Percentiles rank a stretch among this genome's conserved stretches.
Evolutionary conservation across 2,113 vertebrate species (phyloP).

Genomic region (Forbesichthys papilliferus): DNA sequence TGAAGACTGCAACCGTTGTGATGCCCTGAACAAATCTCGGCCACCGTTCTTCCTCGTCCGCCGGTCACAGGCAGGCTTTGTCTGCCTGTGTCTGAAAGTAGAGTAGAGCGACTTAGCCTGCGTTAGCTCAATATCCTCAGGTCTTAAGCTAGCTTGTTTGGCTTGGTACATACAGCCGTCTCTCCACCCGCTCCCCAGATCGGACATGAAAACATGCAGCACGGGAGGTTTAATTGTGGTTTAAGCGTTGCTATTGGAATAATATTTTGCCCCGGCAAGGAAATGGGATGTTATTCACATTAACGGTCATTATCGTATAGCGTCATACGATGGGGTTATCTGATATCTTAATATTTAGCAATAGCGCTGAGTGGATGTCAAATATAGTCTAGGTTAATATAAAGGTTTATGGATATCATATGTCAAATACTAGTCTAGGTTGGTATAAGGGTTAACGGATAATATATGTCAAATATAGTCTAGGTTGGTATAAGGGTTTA

Average conservation of each 20-base stretch:
- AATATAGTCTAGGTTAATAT: neutral
- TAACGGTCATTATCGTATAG: conserved; percentile 39
- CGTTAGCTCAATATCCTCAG: conserved; percentile 59
- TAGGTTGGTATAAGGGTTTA: neutral
- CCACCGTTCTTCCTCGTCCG: neutral
- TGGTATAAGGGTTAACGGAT: neutral
- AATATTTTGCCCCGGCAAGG: conserved; percentile 65
- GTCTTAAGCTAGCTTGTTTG: conserved; percentile 48
- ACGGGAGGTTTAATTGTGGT: conserved; percentile 58
- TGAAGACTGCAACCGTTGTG: conserved; percentile 59
- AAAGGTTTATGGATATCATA: neutral
- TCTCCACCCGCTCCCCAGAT: neutral
- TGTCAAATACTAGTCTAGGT: too few relatives aligned
- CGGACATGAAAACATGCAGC: conserved; percentile 67
- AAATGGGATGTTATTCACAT: conserved; percentile 59
- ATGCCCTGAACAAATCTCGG: conserved; percentile 58
- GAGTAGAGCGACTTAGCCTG: conserved; percentile 33
- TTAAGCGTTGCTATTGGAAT: conserved; percentile 55
- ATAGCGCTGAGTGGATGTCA: neutral
- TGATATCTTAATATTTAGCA: conserved; percentile 5
- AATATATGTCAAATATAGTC: neutral
- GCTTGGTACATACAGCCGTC: conserved; percentile 38
- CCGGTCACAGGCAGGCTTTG: conserved; percentile 51
- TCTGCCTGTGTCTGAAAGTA: conserved; percentile 40
- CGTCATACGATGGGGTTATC: conserved; percentile 17